A percentile compares a stretch with the other conserved stretches of the same genome.
Conservation (phyloP, 2,113 vertebrate species). For the mouse (Mus musculus) region GRCm39 chr11:95303001-95303500, state of each 20-base stretch:
- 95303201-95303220: neutral
- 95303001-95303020: neutral
- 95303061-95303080: slow-evolving; percentile 20
- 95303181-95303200: neutral
- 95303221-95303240: neutral
- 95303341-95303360: neutral
- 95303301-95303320: neutral
- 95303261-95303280: neutral
- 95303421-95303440: neutral
- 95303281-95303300: neutral
- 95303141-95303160: neutral
- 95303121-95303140: neutral
- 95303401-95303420: neutral
- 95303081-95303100: slow-evolving; percentile 39
- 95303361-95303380: neutral
- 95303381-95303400: neutral
- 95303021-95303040: slow-evolving; percentile 36
- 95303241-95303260: neutral
- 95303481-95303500: neutral
- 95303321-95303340: neutral
- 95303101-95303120: slow-evolving; percentile 39
- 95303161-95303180: slow-evolving; percentile 8
- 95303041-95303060: slow-evolving; percentile 5
- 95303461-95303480: neutral
- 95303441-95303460: neutral